Conservation (phyloP, 2,113 vertebrate species). For the Sclerurus mexicanus region DNA sequence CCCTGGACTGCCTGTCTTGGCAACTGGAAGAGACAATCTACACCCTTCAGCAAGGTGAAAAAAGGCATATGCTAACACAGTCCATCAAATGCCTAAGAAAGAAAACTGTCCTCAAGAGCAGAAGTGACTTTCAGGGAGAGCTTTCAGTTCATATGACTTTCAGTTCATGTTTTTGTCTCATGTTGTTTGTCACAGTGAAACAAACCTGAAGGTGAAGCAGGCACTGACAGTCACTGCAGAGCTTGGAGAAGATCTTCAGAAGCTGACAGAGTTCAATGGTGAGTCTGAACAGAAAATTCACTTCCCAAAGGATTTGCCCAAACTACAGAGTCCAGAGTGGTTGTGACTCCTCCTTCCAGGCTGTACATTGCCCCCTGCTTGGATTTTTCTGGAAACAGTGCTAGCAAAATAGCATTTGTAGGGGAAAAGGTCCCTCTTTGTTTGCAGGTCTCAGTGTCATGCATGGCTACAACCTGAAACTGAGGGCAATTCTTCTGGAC, state of each 20-base stretch:
- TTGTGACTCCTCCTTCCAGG: not conserved
- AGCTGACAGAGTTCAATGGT: constrained; percentile 85
- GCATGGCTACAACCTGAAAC: not conserved
- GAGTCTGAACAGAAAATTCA: constrained; percentile 3
- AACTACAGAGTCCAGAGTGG: not conserved
- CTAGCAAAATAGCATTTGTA: accelerated
- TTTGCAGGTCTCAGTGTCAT: not conserved
- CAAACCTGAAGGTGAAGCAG: constrained; percentile 96
- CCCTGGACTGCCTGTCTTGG: not conserved
- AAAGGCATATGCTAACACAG: not conserved
- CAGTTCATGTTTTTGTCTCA: not conserved
- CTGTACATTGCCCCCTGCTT: not conserved
- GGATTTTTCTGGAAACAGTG: not conserved
- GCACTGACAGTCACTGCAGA: constrained; percentile 85
- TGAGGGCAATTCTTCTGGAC: not conserved
- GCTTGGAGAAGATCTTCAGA: constrained; percentile 77
- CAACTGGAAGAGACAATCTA: not conserved
- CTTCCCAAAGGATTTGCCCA: not conserved
- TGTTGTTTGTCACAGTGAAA: constrained; percentile 81
- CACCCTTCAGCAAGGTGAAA: not conserved
- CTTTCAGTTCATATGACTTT: not conserved
- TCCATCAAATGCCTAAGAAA: not conserved
- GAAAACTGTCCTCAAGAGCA: not conserved
- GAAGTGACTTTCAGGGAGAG: not conserved
- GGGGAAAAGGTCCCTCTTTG: not conserved